Evolutionary conservation across 2,888 invertebrate species (phyloP).

Genomic region (Calameuta idolon): DNA sequence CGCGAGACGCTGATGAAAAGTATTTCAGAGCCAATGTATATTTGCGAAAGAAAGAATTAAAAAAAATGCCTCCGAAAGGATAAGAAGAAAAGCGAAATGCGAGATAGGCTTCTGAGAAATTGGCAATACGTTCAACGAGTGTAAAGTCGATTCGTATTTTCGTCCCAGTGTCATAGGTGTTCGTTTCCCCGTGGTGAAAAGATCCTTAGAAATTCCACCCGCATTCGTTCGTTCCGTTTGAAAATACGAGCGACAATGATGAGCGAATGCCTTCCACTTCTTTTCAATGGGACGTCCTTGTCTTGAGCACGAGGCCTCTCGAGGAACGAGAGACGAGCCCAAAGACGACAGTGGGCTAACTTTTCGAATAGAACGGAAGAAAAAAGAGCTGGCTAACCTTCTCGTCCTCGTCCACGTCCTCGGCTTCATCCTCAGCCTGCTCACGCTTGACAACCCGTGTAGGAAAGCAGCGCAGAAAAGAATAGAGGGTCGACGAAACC

Average conservation of each 20-base stretch:
- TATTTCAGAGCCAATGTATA: neutral
- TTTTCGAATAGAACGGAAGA: neutral
- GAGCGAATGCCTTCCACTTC: conserved; percentile 31
- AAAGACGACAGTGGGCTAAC: neutral
- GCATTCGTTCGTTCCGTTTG: conserved; percentile 17
- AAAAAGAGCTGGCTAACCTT: neutral
- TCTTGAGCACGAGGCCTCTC: neutral
- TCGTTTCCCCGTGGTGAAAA: neutral
- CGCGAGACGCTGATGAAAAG: neutral
- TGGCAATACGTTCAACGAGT: neutral
- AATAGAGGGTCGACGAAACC: conserved; percentile 19
- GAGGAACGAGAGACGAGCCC: conserved; percentile 5
- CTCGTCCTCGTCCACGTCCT: neutral
- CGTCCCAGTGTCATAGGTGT: neutral
- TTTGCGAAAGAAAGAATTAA: neutral
- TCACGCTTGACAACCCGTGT: conserved; percentile 15
- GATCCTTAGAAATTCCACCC: neutral
- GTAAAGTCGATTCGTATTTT: neutral
- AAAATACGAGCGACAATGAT: conserved; percentile 28
- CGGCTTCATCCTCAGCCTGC: conserved; percentile 14
- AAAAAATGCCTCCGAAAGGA: neutral
- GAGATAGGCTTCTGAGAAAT: neutral
- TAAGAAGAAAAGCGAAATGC: neutral
- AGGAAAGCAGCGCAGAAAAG: conserved; percentile 15
- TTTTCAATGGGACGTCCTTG: conserved; percentile 22